Conservation (phyloP, 1,140 invertebrate species). For the Euglossa dilemma region DNA sequence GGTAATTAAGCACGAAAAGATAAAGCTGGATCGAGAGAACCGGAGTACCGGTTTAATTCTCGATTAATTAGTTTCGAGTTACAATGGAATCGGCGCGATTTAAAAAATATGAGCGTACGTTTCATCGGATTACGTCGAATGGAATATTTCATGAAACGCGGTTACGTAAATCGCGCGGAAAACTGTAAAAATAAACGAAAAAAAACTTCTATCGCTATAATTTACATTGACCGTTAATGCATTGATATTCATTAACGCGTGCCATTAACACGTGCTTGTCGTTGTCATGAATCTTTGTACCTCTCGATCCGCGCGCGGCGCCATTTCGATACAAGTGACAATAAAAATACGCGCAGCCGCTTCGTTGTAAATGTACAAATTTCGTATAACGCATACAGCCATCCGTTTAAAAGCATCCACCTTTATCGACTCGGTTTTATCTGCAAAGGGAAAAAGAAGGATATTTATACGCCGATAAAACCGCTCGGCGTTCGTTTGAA, state of each 20-base stretch:
- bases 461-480: not conserved
- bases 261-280: not conserved
- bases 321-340: not conserved
- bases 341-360: not conserved
- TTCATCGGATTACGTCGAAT: not conserved
- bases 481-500: not conserved
- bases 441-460: not conserved
- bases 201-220: not conserved
- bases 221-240: too few relatives aligned
- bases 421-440: not conserved
- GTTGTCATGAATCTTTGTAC: not conserved
- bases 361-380: not conserved
- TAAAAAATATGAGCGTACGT: not conserved
- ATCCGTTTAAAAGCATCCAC: not conserved
- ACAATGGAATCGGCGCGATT: not conserved
- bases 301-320: not conserved
- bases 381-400: not conserved
- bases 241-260: not conserved
- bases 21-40: too few relatives aligned
- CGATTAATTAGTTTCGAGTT: not conserved
- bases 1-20: too few relatives aligned
- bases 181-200: not conserved
- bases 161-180: not conserved
- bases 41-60: not conserved
- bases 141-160: not conserved